Base-by-base conservation (phyloP, 1,140 invertebrate genomes). In the Ladona fulva region DNA sequence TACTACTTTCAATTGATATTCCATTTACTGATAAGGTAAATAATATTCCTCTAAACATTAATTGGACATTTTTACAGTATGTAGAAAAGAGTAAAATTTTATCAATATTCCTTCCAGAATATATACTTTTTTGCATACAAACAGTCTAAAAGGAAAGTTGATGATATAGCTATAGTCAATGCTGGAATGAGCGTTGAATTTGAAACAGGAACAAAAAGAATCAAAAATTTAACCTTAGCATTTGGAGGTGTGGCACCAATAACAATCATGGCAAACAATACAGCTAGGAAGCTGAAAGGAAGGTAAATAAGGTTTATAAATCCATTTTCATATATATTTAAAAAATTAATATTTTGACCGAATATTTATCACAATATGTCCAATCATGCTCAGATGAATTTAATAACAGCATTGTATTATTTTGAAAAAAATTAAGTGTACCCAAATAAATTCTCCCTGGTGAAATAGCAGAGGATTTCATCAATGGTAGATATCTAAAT, bases 131-230 rank as follows among this genome's bases (percentile, higher is more conserved):
- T 91, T 80, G 94, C 94, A 14, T 97, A 94, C 82, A 99, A 99
- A 85, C 96, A 98, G 89, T 92, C 96, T 0, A 92, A 92, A 82
- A 87, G 97, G 78, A 87, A 93, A 81, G 96, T 98, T 80, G 96
- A 98, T 85, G 97, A 99, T 84, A 98, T 98, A 81, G 94, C 96
- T 16, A 97, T 98, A 80, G 96, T 97, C 0, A 98, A 97, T 83
- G 90, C 92, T 59, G 94, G 93, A 3, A 87, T 96, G 80, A 92
- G 91, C 84, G 81, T 94, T 7, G 84, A 82, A 52, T 90, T 94
- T 77, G 82, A 90, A 81, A 80, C 84, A 44, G 82, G 85, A 74
- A 88, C 86, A 14, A 84, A 86, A 80, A 84, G 87, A 0, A 88
- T 97, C 19, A 84, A 88, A 74, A 86, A 91, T 77, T 88, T 92